Evolutionary conservation across 2,113 vertebrate genomes (phyloP).

Genomic region (Barnardius zonarius): DNA sequence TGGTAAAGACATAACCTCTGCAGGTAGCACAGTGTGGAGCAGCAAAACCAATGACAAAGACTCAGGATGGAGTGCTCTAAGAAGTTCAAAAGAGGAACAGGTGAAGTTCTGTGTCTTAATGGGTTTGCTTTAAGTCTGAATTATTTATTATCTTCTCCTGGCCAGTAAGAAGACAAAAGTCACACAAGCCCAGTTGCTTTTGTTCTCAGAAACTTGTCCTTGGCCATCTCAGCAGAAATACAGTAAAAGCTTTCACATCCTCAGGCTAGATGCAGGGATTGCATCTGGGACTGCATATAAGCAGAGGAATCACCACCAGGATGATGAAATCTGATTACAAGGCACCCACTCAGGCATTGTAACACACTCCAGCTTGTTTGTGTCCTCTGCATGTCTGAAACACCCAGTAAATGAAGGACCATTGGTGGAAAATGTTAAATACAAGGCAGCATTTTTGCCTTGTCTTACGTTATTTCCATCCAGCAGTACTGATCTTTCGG

Average conservation of each 20-base stretch:
- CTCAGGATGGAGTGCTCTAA: neutral
- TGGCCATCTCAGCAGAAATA: neutral
- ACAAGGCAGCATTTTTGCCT: neutral
- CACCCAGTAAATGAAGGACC: neutral
- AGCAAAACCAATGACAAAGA: neutral
- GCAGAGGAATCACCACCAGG: neutral
- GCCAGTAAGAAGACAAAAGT: neutral
- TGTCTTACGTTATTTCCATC: neutral
- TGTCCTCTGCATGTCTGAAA: neutral
- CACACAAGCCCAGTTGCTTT: neutral
- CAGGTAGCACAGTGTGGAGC: neutral
- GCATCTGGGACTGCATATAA: neutral
- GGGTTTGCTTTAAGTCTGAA: neutral
- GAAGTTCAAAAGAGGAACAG: neutral
- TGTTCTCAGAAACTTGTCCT: neutral
- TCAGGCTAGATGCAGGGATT: neutral
- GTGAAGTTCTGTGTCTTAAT: neutral
- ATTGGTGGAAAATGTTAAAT: neutral
- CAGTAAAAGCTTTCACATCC: neutral
- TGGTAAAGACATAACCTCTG: neutral
- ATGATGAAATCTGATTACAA: neutral
- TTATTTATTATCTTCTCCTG: neutral
- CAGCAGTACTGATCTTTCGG: neutral
- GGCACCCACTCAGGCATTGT: neutral
- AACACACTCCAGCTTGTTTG: neutral